A percentile compares a stretch with the other conserved stretches of the same genome.
phyloP scores from a whole-genome alignment of 2,113 vertebrate species.

The Amblyornis subalaris region DNA sequence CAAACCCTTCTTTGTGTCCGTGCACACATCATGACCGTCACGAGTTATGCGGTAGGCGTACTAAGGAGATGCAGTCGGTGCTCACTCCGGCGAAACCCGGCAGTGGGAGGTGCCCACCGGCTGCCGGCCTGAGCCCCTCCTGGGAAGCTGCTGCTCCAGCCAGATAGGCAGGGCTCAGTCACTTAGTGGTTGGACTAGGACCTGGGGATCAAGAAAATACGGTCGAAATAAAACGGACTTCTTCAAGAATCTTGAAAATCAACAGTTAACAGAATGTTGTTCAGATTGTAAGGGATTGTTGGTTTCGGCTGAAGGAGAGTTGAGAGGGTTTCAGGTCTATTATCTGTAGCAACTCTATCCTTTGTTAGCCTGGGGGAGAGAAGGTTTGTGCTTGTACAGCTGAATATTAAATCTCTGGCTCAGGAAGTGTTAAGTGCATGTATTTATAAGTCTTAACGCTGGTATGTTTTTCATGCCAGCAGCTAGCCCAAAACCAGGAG shows the following conservation, averaged over 20 bases:
- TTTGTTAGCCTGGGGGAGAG: not conserved
- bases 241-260: not conserved
- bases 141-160: not conserved
- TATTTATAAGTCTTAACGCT: not conserved
- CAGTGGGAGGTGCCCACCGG: not conserved
- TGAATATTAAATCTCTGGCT: not conserved
- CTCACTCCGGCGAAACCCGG: fast-evolving
- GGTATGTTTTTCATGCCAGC: not conserved
- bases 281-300: not conserved
- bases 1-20: constrained; percentile 16
- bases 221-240: not conserved
- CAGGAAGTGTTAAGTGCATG: not conserved
- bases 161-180: fast-evolving
- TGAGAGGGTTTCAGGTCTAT: not conserved
- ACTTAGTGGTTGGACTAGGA: fast-evolving
- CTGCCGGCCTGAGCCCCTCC: not conserved
- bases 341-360: not conserved
- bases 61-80: not conserved
- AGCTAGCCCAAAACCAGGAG: not conserved
- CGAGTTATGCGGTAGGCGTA: not conserved
- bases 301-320: not conserved
- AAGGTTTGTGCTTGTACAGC: not conserved
- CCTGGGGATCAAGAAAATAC: not conserved
- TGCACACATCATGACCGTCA: constrained; percentile 5
- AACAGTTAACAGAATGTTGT: not conserved